Evolutionary conservation across 2,113 vertebrate genomes (phyloP).

Genomic region (Tenrec ecaudatus): DNA sequence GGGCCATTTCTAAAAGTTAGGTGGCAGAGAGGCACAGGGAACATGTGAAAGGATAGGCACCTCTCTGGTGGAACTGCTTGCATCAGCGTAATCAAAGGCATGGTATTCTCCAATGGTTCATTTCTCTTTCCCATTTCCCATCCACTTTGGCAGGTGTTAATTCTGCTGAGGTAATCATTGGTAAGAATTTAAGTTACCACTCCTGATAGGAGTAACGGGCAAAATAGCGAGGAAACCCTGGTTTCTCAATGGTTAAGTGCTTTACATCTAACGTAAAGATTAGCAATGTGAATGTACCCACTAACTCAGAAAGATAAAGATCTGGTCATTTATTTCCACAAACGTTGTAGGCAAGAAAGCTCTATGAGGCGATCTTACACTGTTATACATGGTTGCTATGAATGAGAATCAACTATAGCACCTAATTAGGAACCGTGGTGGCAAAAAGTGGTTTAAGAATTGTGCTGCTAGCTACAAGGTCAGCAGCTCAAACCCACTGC

Average conservation of each 20-base stretch:
- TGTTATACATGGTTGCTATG: neutral
- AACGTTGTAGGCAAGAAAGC: neutral
- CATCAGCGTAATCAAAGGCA: accelerated
- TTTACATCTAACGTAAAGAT: too few relatives aligned
- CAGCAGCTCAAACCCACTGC: too few relatives aligned
- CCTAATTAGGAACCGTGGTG: too few relatives aligned
- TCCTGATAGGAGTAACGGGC: neutral
- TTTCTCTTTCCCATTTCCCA: neutral
- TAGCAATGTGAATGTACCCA: neutral
- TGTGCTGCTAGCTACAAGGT: too few relatives aligned
- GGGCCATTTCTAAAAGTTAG: neutral
- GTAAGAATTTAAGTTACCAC: accelerated
- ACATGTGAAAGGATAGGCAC: too few relatives aligned
- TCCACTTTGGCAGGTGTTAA: neutral
- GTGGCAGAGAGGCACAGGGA: neutral
- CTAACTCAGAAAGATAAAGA: neutral
- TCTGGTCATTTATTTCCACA: neutral
- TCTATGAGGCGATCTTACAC: neutral
- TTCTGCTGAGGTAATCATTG: neutral
- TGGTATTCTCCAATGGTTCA: neutral
- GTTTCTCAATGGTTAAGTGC: too few relatives aligned
- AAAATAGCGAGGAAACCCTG: too few relatives aligned
- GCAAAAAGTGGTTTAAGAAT: too few relatives aligned
- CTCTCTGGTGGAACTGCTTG: neutral
- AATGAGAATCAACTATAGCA: neutral